A percentile compares a stretch with the other conserved stretches of the same genome.
phyloP scores from a whole-genome alignment of 1,140 invertebrate genomes.

The Probaryconus sp. region DNA sequence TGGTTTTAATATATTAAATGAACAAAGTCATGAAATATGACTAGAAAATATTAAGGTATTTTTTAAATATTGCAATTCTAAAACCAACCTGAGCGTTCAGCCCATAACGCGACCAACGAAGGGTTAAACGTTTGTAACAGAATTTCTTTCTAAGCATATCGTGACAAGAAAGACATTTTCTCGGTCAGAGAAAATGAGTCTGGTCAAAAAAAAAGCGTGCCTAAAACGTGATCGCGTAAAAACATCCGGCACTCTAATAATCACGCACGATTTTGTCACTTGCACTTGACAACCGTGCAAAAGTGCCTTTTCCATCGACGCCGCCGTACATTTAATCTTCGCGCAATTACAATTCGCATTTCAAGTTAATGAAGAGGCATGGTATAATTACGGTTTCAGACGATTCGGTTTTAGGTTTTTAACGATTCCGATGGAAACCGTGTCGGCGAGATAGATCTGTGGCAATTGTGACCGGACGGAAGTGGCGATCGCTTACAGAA shows the following conservation, averaged over 20 bases:
- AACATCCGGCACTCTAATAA: conserved; percentile 10
- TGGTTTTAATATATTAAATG: too few species aligned
- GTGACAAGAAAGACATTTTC: conserved; percentile 28
- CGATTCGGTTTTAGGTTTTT: not conserved
- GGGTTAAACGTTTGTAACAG: too few species aligned
- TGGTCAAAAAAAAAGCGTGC: conserved; percentile 31
- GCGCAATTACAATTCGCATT: conserved; percentile 37
- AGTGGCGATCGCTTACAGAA: conserved; percentile 22
- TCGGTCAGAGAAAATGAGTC: conserved; percentile 30
- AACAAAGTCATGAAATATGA: too few species aligned
- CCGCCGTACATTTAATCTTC: conserved; percentile 16
- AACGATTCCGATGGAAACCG: conserved; percentile 15
- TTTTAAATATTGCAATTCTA: too few species aligned
- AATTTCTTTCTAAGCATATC: too few species aligned
- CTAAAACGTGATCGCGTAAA: conserved; percentile 29
- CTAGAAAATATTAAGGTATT: too few species aligned
- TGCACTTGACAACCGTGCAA: conserved; percentile 33
- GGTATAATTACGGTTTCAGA: conserved; percentile 12
- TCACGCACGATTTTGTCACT: conserved; percentile 36
- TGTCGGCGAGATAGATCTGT: conserved; percentile 10
- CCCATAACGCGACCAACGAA: too few species aligned
- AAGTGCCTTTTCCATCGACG: conserved; percentile 36
- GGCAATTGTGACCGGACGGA: conserved; percentile 2
- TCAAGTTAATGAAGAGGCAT: conserved; percentile 31
- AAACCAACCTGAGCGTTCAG: too few species aligned